Conservation (phyloP, 2,113 vertebrate species). For the Anser cygnoides region DNA sequence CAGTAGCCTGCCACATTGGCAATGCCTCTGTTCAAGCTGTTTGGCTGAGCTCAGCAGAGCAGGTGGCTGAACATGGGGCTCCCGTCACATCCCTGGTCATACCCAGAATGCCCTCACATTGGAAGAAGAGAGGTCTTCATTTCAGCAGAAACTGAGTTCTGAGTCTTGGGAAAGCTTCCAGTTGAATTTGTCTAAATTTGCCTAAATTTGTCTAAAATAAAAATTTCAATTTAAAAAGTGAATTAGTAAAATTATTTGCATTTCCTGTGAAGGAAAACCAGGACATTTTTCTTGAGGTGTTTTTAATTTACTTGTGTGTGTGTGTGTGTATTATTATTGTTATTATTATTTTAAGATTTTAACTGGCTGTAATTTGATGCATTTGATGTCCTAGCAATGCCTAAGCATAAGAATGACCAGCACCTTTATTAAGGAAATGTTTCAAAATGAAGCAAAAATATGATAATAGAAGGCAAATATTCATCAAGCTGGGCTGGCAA, state of each 20-base stretch:
- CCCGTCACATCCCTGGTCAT: background rate
- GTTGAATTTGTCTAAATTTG: background rate
- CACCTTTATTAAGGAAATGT: background rate
- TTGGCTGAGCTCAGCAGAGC: background rate
- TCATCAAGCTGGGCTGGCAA: background rate
- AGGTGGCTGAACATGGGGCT: background rate
- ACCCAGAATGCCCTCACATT: background rate
- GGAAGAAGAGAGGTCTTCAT: background rate
- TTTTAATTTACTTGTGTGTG: background rate
- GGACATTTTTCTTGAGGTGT: background rate
- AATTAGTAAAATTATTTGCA: background rate
- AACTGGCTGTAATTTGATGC: background rate
- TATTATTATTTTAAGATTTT: background rate
- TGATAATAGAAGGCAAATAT: background rate
- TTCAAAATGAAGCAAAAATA: background rate
- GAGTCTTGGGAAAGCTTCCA: background rate
- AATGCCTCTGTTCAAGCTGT: background rate
- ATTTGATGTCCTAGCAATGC: background rate
- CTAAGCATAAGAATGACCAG: background rate
- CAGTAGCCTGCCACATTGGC: background rate
- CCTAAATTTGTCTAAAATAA: background rate
- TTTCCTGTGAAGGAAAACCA: background rate
- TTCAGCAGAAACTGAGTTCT: background rate
- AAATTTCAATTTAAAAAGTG: background rate
- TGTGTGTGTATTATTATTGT: background rate